A percentile compares a stretch with the other conserved stretches of the same genome.
phyloP scores from a whole-genome alignment of 1,140 invertebrate genomes.

The Pygmarrhopalites habei region DNA sequence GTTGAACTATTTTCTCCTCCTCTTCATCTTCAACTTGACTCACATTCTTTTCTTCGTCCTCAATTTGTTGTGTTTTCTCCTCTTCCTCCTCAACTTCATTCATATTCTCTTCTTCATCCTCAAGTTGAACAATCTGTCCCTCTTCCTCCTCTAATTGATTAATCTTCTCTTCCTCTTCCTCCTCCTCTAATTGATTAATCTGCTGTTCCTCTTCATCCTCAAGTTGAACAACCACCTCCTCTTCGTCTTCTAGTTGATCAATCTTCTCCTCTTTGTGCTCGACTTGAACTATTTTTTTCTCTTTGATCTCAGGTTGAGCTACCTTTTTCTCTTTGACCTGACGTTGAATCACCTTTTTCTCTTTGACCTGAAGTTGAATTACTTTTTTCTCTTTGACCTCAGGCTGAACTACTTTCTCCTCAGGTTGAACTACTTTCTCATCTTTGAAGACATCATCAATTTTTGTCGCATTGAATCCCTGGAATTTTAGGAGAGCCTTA shows the following conservation, averaged over 20 bases:
- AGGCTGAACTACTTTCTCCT: too few species aligned
- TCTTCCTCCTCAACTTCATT: neutral
- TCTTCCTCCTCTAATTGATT: too few species aligned
- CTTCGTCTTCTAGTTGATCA: too few species aligned
- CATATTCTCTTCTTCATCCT: neutral
- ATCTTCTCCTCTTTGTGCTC: too few species aligned
- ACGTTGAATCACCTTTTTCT: neutral
- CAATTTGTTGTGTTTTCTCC: too few species aligned
- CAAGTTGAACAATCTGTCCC: neutral
- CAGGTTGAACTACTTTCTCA: too few species aligned
- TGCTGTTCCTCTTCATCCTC: neutral
- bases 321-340: neutral
- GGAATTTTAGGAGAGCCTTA: slow-evolving; percentile 25
- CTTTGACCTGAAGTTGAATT: neutral
- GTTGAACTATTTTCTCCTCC: neutral
- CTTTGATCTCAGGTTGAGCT: neutral
- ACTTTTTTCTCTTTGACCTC: too few species aligned
- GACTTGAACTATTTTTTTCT: too few species aligned
- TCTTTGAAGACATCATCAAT: slow-evolving; percentile 8
- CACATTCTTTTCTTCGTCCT: too few species aligned
- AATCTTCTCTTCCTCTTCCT: too few species aligned
- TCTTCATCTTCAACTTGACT: too few species aligned
- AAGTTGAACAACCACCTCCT: neutral
- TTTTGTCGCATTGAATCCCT: slow-evolving; percentile 9
- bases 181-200: too few species aligned